Base-by-base conservation (phyloP, 2,888 invertebrate species). In the Busseola fusca region DNA sequence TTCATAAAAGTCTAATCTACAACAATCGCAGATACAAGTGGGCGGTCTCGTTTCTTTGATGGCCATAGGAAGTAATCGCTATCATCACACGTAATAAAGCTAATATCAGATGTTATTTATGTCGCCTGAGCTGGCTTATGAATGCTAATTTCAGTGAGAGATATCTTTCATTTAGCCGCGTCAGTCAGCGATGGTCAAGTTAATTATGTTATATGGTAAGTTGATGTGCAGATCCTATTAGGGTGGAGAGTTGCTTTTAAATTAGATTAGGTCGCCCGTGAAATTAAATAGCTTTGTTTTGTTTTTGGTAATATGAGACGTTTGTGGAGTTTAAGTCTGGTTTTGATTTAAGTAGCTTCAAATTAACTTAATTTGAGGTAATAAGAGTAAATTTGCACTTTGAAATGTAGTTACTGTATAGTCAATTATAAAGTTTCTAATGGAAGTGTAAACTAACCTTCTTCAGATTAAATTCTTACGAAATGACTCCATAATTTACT, bases 131-230 rank as follows among this genome's bases (percentile, higher is more conserved):
- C 85, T 89, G 87, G 91, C 91, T 93, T 92, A 93, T 95, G 94
- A 95, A 95, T 95, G 91, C 90, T 93, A 94, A 95, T 94, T 92
- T 90, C 78, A 79, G 91, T 91, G 91, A 92, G 90, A 91, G 90
- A 94, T 93, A 92, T 92, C 88, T 92, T 91, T 90, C 91, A 93
- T 93, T 92, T 91, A 88, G 86, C 85, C 83, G 86, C 90, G 91
- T 93, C 91, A 91, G 87, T 92, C 92, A 90, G 86, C 86, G 83
- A 85, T 89, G 90, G 90, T 88, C 89, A 87, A 69, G 78, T 82
- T 88, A 87, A 91, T 91, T 89, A 88, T 89, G 85, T 87, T 85
- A 84, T 87, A 86, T 86, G 86, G 79, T 86, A 85, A 86, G 82
- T 84, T 84, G 73, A 80, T 80, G 69, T 74, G 69, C 82, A 81